These are phyloP conservation scores for Plagodis dolabraria DNA, from an alignment of 2,888 invertebrate species.

Conservation along the genomic window DNA sequence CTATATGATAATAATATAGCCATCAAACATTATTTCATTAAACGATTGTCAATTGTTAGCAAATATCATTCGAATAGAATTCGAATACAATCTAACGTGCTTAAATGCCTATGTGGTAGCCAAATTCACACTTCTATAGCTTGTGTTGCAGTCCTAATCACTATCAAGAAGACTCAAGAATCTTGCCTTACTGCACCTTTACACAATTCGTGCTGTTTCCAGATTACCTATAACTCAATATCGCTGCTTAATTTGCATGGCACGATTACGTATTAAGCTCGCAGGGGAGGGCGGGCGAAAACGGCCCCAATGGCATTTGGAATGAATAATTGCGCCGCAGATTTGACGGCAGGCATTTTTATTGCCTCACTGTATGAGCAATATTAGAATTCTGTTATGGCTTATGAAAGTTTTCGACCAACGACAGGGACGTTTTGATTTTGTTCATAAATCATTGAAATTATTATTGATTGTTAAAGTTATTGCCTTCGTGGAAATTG, in stretches of 20 bases:
- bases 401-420: conserved; percentile 46
- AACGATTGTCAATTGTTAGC: too few relatives aligned
- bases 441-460: conserved; percentile 17
- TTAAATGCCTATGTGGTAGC: too few relatives aligned
- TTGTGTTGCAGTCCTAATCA: too few relatives aligned
- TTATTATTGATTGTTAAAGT: conserved; percentile 2
- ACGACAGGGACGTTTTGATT: conserved; percentile 19
- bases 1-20: too few relatives aligned
- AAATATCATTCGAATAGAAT: too few relatives aligned
- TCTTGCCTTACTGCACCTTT: conserved; percentile 7
- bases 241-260: conserved; percentile 46
- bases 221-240: conserved; percentile 39
- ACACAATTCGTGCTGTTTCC: conserved; percentile 29
- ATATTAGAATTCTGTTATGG: conserved; percentile 63
- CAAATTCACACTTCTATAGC: too few relatives aligned
- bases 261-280: conserved; percentile 39
- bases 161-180: conserved; percentile 4
- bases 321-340: conserved; percentile 76
- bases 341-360: conserved; percentile 80
- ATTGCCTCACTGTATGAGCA: conserved; percentile 65
- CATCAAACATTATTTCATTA: too few relatives aligned
- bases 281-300: conserved; percentile 41
- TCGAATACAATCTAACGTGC: too few relatives aligned
- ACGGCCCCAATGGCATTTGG: conserved; percentile 66
- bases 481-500: too few relatives aligned